Evolutionary conservation across 2,888 invertebrate species (phyloP).

Genomic region (Agrenia bidenticulata): DNA sequence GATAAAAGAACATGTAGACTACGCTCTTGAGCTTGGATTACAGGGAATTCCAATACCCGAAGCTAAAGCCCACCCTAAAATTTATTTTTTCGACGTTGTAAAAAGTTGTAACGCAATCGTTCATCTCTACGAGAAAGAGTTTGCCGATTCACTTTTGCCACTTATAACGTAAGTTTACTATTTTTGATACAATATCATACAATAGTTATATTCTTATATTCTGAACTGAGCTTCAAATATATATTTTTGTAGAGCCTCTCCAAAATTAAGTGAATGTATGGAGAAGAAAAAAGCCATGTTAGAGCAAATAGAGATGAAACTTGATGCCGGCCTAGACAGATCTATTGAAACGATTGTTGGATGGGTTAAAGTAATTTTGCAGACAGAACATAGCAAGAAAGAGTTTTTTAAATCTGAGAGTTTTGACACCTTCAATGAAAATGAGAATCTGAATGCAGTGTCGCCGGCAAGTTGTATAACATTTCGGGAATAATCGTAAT

Average conservation of each 20-base stretch:
- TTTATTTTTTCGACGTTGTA: constrained; percentile 90
- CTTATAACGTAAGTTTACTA: constrained; percentile 71
- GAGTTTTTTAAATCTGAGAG: constrained; percentile 80
- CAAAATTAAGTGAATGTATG: constrained; percentile 83
- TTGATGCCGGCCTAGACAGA: constrained; percentile 81
- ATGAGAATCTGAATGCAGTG: constrained; percentile 69
- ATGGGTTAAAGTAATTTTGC: constrained; percentile 86
- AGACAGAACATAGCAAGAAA: constrained; percentile 90
- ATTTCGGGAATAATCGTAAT: not conserved
- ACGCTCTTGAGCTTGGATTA: constrained; percentile 89
- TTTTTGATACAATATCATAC: not conserved
- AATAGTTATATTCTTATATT: not conserved
- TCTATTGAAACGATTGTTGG: constrained; percentile 83
- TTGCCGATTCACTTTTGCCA: constrained; percentile 83
- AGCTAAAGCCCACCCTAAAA: constrained; percentile 80
- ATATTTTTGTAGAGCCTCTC: constrained; percentile 69
- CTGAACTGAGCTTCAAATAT: not conserved
- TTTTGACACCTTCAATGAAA: constrained; percentile 64
- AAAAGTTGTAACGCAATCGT: constrained; percentile 92
- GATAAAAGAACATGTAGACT: constrained; percentile 82
- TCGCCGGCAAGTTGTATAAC: constrained; percentile 68
- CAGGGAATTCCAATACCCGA: constrained; percentile 87
- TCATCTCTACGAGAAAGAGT: constrained; percentile 88
- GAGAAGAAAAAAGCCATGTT: constrained; percentile 81
- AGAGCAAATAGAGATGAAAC: constrained; percentile 85